Evolutionary conservation across 2,113 vertebrate genomes (phyloP).

Genomic region (Pteruthius melanotis): DNA sequence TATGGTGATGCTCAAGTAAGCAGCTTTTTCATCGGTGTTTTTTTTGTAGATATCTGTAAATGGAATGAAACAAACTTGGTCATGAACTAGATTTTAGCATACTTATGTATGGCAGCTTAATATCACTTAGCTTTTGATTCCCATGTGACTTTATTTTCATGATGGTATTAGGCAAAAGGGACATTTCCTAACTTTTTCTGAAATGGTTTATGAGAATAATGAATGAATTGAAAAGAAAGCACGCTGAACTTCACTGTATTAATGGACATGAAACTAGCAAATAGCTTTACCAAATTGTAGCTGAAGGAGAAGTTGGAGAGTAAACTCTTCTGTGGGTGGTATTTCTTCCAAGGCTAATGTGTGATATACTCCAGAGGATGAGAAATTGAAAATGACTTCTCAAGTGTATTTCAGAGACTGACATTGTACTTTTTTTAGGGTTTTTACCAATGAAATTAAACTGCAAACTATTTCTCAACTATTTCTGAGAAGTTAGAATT

Average conservation of each 20-base stretch:
- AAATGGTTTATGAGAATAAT: not conserved
- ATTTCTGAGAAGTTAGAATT: not conserved
- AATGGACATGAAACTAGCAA: not conserved
- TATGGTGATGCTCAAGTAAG: not conserved
- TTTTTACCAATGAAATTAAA: not conserved
- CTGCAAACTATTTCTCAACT: not conserved
- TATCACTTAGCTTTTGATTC: not conserved
- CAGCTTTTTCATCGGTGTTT: not conserved
- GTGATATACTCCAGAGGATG: not conserved
- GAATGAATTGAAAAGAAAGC: not conserved
- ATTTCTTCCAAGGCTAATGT: not conserved
- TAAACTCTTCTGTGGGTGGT: not conserved
- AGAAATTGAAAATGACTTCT: not conserved
- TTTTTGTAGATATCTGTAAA: not conserved
- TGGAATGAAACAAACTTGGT: not conserved
- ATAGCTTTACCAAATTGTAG: not conserved
- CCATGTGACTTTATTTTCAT: not conserved
- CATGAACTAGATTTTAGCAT: not conserved
- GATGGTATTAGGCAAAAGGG: not conserved
- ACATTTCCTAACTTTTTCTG: not conserved
- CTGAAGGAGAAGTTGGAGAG: not conserved
- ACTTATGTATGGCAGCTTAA: not conserved
- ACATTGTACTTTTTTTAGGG: not conserved
- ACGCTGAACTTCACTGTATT: not conserved
- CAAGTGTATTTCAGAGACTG: not conserved